These are phyloP conservation scores for Siphonodentalium dalli DNA, from an alignment of 2,888 invertebrate species.

Conservation along the genomic window DNA sequence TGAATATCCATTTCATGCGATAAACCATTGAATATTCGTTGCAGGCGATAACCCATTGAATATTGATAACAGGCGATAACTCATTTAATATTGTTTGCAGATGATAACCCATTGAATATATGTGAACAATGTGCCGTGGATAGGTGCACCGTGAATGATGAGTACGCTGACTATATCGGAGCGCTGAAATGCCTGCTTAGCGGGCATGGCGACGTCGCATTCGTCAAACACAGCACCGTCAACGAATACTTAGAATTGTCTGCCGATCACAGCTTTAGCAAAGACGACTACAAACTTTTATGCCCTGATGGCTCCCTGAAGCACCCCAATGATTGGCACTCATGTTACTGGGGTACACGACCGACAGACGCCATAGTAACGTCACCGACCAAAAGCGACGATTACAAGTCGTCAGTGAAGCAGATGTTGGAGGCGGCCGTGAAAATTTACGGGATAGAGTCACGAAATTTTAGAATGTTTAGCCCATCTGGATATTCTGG, in stretches of 20 bases:
- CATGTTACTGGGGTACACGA: slow-evolving; percentile 88
- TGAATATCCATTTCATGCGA: neutral
- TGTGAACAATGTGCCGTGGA: slow-evolving; percentile 81
- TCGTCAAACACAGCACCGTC: slow-evolving; percentile 69
- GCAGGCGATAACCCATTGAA: slow-evolving; percentile 74
- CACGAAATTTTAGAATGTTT: slow-evolving; percentile 5
- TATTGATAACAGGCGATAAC: no score
- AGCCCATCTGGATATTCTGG: slow-evolving; percentile 71
- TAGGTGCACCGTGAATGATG: slow-evolving; percentile 71
- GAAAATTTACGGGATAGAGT: neutral
- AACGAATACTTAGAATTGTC: slow-evolving; percentile 1
- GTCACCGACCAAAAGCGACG: slow-evolving; percentile 1
- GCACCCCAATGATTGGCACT: slow-evolving; percentile 77
- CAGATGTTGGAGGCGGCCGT: neutral
- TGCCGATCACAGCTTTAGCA: neutral
- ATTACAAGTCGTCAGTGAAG: neutral
- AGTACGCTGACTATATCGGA: slow-evolving; percentile 83
- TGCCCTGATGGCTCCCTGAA: slow-evolving; percentile 88
- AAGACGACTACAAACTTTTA: slow-evolving; percentile 80
- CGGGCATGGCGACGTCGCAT: slow-evolving; percentile 84
- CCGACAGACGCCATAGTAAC: slow-evolving; percentile 87
- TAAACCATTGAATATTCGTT: slow-evolving; percentile 12
- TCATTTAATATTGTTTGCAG: no score
- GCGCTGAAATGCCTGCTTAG: slow-evolving; percentile 81
- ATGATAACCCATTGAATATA: no score